Evolutionary conservation across 2,113 vertebrate species (phyloP), one percentile per base, ranked within the genome.

Genomic region (Pipra filicauda): DNA sequence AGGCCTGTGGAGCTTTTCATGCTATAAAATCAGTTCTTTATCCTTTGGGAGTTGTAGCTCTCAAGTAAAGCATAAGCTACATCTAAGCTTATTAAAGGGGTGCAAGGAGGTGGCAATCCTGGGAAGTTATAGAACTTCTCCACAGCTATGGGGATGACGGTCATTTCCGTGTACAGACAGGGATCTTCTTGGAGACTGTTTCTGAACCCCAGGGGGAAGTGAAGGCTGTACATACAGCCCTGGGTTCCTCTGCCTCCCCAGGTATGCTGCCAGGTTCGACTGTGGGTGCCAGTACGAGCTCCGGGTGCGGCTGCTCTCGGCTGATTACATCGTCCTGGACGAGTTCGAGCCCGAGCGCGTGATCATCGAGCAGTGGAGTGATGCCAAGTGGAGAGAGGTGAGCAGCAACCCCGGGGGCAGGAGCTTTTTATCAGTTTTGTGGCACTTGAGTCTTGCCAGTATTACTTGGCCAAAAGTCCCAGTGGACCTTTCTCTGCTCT

Each of bases 361-460:
- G 57, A 30, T 85, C 28, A 94, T 98, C 17, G 31, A 95, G 35
- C 98, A 98, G 54, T 98, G 98, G 98, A 98, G 46, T 0, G 97
- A 98, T 6, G 96, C 96, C 1, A 2, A 1, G 5, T 98, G 98
- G 98, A 96, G n/a, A 18, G 96, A 98, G 98, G 98, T 98, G 55
- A 96, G 89, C 54, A 75, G 62, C 61, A 77, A 66, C 70, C n/a
- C 41, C 9, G 1, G 1, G 14, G 72, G 48, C 58, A 55, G 74
- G 4, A 64, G 41, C 33, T 65, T 67, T 30, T 14, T n/a, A 13
- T 59, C 79, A n/a, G 18, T 37, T 8, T 13, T 62, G 48, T 55
- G 37, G 55, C 15, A 11, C 13, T 6, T 24, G 11, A 57, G 52
- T 54, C 20, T 37, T 58, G 3, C 18, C 28, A 61, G 26, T n/a